Conservation (phyloP, 2,888 invertebrate species). For the Mythimna impura region DNA sequence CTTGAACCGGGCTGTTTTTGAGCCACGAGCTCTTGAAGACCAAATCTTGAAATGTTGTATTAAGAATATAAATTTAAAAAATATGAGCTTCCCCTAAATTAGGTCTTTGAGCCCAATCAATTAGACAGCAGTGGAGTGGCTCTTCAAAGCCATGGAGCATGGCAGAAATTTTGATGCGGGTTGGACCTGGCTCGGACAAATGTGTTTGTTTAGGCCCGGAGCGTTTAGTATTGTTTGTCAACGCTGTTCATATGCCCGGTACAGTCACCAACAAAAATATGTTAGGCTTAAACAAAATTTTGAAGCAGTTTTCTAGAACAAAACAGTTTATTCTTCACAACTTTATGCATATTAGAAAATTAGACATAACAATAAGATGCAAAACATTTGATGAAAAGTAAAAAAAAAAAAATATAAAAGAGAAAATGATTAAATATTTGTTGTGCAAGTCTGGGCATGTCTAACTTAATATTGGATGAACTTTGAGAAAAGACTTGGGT, state of each 20-base stretch:
- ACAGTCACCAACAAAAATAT: conserved; percentile 1
- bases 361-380: not conserved
- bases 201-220: conserved; percentile 65
- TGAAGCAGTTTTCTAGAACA: not conserved
- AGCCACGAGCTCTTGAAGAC: too few species aligned
- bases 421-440: too few species aligned
- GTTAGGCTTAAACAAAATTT: not conserved
- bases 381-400: too few species aligned
- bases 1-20: too few species aligned
- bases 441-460: too few species aligned
- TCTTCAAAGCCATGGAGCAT: conserved; percentile 40
- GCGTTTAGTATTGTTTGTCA: conserved; percentile 62
- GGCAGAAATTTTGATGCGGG: conserved; percentile 61
- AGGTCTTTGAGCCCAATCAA: conserved; percentile 46
- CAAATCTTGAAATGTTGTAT: not conserved
- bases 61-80: not conserved
- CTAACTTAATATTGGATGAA: not conserved
- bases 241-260: conserved; percentile 52
- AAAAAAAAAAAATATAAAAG: too few species aligned
- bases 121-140: conserved; percentile 44
- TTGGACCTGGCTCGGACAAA: conserved; percentile 55
- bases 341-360: too few species aligned
- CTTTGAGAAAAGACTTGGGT: not conserved
- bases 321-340: too few species aligned
- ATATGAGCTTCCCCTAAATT: conserved; percentile 16